phyloP scores from a whole-genome alignment of 2,888 invertebrate genomes.

The Archips crataeganus region DNA sequence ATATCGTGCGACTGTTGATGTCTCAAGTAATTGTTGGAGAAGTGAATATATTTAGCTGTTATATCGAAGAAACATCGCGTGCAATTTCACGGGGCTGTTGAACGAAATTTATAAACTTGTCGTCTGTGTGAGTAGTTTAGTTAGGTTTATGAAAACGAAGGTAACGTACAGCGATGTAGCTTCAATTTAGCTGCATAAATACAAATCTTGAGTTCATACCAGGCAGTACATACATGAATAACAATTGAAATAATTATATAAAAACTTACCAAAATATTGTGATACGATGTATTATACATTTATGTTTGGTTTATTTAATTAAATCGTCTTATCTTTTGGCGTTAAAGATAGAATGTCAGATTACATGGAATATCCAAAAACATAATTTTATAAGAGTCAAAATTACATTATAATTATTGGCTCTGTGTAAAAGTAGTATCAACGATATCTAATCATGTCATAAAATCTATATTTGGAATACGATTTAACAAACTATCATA shows the following conservation, averaged over 20 bases:
- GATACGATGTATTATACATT: slow-evolving; percentile 63
- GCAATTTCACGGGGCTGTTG: slow-evolving; percentile 31
- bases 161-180: slow-evolving; percentile 36
- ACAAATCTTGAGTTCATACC: slow-evolving; percentile 28
- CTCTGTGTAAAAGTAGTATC: slow-evolving; percentile 1
- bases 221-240: slow-evolving; percentile 24
- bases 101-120: slow-evolving; percentile 30
- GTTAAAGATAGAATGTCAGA: background rate
- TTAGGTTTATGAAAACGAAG: slow-evolving; percentile 34
- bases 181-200: slow-evolving; percentile 41
- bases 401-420: background rate
- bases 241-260: slow-evolving; percentile 34
- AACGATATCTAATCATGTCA: background rate
- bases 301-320: slow-evolving; percentile 52
- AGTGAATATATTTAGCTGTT: slow-evolving; percentile 38
- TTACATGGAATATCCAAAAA: background rate
- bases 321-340: slow-evolving; percentile 32
- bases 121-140: slow-evolving; percentile 34
- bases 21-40: slow-evolving; percentile 39
- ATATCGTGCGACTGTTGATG: slow-evolving; percentile 46
- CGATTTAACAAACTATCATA: background rate
- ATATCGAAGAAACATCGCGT: slow-evolving; percentile 40
- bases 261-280: slow-evolving; percentile 62
- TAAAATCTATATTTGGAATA: background rate
- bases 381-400: background rate